Evolutionary conservation across 1,140 invertebrate species (phyloP).

Genomic region (Cotesia chilonis): DNA sequence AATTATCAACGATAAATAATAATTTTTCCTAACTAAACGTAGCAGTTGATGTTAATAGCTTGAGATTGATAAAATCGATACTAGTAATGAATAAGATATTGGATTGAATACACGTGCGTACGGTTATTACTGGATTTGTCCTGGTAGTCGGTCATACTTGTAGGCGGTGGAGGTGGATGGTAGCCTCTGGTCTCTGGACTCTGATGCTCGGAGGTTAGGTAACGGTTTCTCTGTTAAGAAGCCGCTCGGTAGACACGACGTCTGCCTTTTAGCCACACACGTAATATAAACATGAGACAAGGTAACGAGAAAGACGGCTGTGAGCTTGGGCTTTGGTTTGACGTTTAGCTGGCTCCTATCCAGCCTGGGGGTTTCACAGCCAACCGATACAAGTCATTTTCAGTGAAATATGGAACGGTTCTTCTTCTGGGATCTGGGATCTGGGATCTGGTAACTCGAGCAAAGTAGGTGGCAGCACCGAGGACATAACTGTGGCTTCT

Average conservation of each 20-base stretch:
- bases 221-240: conserved; percentile 60
- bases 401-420: conserved; percentile 41
- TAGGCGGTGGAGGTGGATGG: conserved; percentile 34
- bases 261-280: conserved; percentile 40
- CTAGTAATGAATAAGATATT: no score
- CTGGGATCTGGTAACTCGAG: conserved; percentile 12
- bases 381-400: conserved; percentile 29
- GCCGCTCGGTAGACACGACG: conserved; percentile 53
- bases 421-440: no score
- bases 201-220: conserved; percentile 54
- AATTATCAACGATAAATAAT: no score
- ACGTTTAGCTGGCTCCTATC: conserved; percentile 15
- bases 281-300: conserved; percentile 35
- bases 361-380: not conserved
- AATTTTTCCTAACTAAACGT: no score
- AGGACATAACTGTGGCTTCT: conserved; percentile 17
- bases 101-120: conserved; percentile 36
- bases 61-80: no score
- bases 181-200: not conserved
- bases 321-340: conserved; percentile 26
- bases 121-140: conserved; percentile 7
- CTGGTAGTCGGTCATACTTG: conserved; percentile 15
- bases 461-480: conserved; percentile 33
- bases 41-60: no score
- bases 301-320: conserved; percentile 31